These are phyloP conservation scores for Sarcophilus harrisii DNA, from an alignment of 2,797 vertebrate species.

Conservation along the genomic window DNA sequence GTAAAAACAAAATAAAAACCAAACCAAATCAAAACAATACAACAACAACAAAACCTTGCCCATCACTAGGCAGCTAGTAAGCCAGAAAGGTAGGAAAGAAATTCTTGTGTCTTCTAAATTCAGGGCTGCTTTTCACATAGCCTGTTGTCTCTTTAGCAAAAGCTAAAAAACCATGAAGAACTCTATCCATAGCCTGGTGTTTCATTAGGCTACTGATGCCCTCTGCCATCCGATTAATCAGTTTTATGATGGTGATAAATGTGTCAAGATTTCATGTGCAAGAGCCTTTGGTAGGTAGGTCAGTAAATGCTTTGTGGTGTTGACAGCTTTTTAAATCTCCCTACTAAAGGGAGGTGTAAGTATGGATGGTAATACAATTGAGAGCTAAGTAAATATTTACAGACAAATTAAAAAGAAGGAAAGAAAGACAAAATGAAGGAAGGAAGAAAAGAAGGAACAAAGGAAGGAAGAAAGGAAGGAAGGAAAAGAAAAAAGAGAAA, in stretches of 20 bases:
- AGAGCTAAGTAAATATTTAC: not conserved
- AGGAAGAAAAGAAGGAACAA: too few species aligned
- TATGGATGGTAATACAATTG: not conserved
- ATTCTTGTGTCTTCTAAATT: not conserved
- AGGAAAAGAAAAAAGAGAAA: too few species aligned
- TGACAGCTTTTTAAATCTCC: rapidly evolving
- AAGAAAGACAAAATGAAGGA: too few species aligned
- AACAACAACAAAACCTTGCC: not conserved
- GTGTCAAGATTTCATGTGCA: not conserved
- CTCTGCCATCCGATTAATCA: not conserved
- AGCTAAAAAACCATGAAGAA: not conserved
- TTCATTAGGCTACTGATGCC: not conserved
- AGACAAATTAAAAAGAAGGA: not conserved
- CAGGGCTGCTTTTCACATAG: not conserved
- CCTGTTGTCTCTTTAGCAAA: not conserved
- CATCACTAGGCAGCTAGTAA: too few species aligned
- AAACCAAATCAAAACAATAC: too few species aligned
- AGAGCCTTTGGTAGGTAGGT: rapidly evolving
- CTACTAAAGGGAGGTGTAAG: not conserved
- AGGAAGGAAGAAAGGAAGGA: too few species aligned
- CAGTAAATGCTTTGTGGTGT: not conserved
- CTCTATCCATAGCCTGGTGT: not conserved
- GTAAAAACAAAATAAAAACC: too few species aligned
- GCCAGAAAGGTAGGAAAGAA: not conserved
- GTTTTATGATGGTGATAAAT: not conserved